Evolutionary conservation across 2,797 vertebrate species (phyloP), one percentile per base, ranked within the genome.

Genomic region (Florisuga fusca): DNA sequence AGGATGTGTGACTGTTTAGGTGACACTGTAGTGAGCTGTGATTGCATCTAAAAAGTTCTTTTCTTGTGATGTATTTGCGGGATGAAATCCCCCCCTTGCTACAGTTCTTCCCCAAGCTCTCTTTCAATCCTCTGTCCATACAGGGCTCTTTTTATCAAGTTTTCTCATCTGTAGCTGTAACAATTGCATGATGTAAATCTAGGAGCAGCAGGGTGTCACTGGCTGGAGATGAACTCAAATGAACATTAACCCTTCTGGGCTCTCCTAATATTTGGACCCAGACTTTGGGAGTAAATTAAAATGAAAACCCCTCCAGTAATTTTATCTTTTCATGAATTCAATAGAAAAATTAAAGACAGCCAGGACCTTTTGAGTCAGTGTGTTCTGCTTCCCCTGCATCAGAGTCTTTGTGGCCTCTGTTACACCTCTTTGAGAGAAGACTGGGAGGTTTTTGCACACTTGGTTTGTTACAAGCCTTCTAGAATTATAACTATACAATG

Each of bases 161-260:
- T 93, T 89, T 93, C 75, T 88, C 81, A 93, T 95, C 78, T 94
- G 61, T 51, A 79, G 50, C 83, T 87, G 7, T 74, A 93, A 74
- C 88, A 94, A 86, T 58, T 71, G 41, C 21, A 23, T 91, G 85
- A 96, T 92, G 77, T 84, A 94, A 94, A 90, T 67, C 67, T 62
- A 71, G 59, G 46, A 89, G 64, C 72, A 92, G 89, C 54, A 85
- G 78, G 78, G 46, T 91, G 22, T 69, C 78, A 63, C 2, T 82
- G 79, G 43, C 63, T 82, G 27, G 76, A 89, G 69, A 62, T 81
- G 68, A 91, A 85, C 72, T 93, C 77, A 59, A 26, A 55, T 92
- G 73, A 95, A 74, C 11, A 26, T 95, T 96, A 96, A 95, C 94
- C 75, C 91, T 97, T 95, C 54, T 48, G 34, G 59, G 43, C 50